Percentiles rank a stretch among this genome's conserved stretches.
Evolutionary conservation across 2,113 vertebrate genomes (phyloP).

Genomic region (Odontophorus gujanensis): DNA sequence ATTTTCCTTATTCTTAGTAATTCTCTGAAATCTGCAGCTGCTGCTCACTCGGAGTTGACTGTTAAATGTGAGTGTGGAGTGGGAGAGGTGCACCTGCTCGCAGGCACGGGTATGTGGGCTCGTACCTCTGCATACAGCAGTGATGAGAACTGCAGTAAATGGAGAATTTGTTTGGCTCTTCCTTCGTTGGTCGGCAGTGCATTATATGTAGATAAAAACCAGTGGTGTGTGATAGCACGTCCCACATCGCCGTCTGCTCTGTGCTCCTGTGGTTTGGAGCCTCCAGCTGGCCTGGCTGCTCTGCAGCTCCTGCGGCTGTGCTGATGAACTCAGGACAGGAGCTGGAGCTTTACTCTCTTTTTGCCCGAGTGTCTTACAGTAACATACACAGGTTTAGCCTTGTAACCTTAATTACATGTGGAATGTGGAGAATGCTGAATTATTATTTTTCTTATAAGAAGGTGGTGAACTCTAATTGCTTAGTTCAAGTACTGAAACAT

Average conservation of each 20-base stretch:
- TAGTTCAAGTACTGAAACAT: slow-evolving; percentile 78
- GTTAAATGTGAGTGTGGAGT: background rate
- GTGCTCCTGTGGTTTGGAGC: accelerated
- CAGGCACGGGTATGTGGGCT: accelerated
- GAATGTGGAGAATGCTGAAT: slow-evolving; percentile 83
- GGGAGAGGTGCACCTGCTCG: background rate
- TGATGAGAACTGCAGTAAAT: background rate
- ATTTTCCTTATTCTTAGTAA: background rate
- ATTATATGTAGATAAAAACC: accelerated
- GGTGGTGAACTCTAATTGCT: slow-evolving; percentile 78
- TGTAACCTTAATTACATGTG: slow-evolving; percentile 83
- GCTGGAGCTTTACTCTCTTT: background rate
- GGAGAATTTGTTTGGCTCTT: background rate
- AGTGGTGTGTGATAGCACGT: accelerated
- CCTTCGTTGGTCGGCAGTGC: accelerated
- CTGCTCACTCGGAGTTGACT: background rate
- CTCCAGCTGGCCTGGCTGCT: accelerated
- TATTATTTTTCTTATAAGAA: slow-evolving; percentile 80
- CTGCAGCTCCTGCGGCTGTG: background rate
- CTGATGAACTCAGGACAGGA: background rate
- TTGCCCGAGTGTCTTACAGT: background rate
- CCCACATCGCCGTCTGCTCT: accelerated
- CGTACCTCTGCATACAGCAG: accelerated
- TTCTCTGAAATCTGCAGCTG: background rate
- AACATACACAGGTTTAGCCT: slow-evolving; percentile 71